phyloP scores from a whole-genome alignment of 2,797 vertebrate species.

The Salarias fasciatus region DNA sequence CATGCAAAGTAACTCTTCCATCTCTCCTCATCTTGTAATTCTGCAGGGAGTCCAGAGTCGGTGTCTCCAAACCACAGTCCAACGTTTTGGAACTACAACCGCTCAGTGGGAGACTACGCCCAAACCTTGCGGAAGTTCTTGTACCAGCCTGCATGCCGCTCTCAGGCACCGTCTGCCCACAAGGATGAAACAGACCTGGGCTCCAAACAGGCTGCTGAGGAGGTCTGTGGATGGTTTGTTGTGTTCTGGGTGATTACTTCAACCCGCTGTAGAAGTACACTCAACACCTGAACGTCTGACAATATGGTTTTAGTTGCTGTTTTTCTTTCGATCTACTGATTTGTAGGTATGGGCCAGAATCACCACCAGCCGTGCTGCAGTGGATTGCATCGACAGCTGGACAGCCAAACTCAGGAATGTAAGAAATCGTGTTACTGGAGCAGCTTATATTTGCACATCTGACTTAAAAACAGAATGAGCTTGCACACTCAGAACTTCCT shows the following conservation, averaged over 20 bases:
- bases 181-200: conserved; percentile 95
- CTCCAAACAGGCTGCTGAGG: conserved; percentile 96
- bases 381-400: conserved; percentile 93
- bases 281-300: no score
- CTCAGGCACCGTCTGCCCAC: conserved; percentile 92
- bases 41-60: conserved; percentile 91
- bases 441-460: no score
- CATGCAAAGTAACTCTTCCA: no score
- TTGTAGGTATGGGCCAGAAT: conserved; percentile 94
- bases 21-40: background rate
- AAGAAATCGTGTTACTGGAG: conserved; percentile 53
- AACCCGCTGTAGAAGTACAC: background rate
- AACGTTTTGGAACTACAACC: conserved; percentile 96
- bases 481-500: no score
- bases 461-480: no score
- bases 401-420: conserved; percentile 97
- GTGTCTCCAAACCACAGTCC: conserved; percentile 90
- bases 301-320: no score
- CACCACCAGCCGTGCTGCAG: conserved; percentile 88
- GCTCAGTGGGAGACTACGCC: conserved; percentile 89
- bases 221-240: conserved; percentile 78
- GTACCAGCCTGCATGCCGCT: conserved; percentile 94
- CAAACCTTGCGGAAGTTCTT: conserved; percentile 95
- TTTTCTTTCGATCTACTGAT: background rate
- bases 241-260: background rate